Base-by-base conservation (phyloP, 2,888 invertebrate species). In the Sepioteuthis lessoniana region DNA sequence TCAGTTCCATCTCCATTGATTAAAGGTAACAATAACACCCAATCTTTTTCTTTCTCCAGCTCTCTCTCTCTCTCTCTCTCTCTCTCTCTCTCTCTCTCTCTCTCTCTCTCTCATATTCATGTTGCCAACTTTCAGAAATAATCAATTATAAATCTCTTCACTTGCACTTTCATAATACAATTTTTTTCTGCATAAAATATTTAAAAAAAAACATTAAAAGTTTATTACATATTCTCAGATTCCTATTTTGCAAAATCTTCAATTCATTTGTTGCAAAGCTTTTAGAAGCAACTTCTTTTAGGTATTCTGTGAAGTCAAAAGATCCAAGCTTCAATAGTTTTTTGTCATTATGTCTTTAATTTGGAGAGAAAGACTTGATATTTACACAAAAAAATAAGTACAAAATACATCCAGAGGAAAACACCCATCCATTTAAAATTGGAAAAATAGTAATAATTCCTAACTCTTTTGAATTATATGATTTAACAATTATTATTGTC, bases 141-240 rank as follows among this genome's bases (percentile, higher is more conserved):
- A 60, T 31, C 31, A 25, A 47, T 31, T 60, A 25, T 60, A 60
- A 47, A 47, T 47, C 13, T 55, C 25, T 76, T 76, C n/a, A 76
- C n/a, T 13, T 76, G 76, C n/a, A 76, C n/a, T 35, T n/a, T n/a
- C n/a, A 10, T 76, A n/a, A n/a, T n/a, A 35, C 13, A 76, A n/a
- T 10, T n/a, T n/a, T 25, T n/a, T 76, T 55, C n/a, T 76, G 76
- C n/a, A 76, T 76, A 76, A 35, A 76, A 76, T 76, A 76, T n/a
- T 76, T 76, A 35, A 76, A 76, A n/a, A n/a, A n/a, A n/a, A 76
- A 76, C 76, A 76, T n/a, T n/a, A 76, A n/a, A n/a, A 76, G 76
- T 76, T 76, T 0, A 76, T 76, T n/a, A 76, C 10, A n/a, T 35
- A 35, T n/a, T 76, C 76, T n/a, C 19, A 76, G 16, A 35, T 76